phyloP scores from a whole-genome alignment of 2,888 invertebrate species.

The Amphipoea lucens region DNA sequence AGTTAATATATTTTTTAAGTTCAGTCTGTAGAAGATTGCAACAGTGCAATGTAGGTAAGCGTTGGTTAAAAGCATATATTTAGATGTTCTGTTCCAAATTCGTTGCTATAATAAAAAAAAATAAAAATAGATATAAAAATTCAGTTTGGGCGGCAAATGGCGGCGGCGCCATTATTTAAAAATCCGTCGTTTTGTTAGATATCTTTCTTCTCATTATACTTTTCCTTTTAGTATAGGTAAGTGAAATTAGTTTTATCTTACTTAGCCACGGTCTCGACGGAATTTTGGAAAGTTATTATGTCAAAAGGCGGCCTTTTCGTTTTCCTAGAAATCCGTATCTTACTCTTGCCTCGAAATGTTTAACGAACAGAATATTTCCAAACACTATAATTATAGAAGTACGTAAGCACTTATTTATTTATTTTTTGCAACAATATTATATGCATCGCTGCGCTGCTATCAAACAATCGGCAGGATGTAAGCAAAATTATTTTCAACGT shows the following conservation, averaged over 20 bases:
- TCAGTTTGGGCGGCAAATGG: neutral
- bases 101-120: neutral
- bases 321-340: conserved; percentile 6
- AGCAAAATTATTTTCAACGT: conserved; percentile 23
- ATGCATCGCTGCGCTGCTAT: conserved; percentile 16
- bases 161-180: conserved; percentile 5
- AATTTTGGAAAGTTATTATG: neutral
- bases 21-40: neutral
- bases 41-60: neutral
- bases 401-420: neutral
- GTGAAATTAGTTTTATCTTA: neutral
- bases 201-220: neutral
- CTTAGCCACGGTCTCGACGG: neutral
- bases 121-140: neutral
- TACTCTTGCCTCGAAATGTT: neutral
- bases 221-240: neutral
- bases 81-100: conserved; percentile 15
- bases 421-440: neutral
- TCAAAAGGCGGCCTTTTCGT: neutral
- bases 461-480: conserved; percentile 41
- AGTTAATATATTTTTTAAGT: neutral
- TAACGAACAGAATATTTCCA: neutral
- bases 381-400: neutral
- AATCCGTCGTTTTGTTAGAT: neutral
- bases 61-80: conserved; percentile 5